phyloP scores from a whole-genome alignment of 2,797 vertebrate species.

The Muscicapa comitata region DNA sequence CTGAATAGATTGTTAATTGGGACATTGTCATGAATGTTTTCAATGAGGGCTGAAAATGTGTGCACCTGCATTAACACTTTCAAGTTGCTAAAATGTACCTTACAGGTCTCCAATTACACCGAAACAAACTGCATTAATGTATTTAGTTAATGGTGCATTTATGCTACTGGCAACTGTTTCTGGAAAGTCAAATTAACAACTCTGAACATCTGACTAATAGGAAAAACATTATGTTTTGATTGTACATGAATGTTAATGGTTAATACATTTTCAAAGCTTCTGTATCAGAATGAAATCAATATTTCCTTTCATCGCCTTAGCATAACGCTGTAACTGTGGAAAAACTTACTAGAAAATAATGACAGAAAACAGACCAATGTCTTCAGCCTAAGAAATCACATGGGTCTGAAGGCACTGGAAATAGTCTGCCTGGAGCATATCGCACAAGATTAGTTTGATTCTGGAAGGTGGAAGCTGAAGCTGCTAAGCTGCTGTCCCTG shows the following conservation, averaged over 20 bases:
- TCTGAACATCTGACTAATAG: not conserved
- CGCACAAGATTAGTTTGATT: not conserved
- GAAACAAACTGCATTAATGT: not conserved
- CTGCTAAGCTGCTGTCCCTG: not conserved
- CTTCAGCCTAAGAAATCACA: not conserved
- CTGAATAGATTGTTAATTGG: not conserved
- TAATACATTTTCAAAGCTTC: not conserved
- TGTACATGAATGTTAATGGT: not conserved
- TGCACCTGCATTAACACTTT: not conserved
- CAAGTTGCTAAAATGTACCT: not conserved
- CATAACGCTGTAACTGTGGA: not conserved
- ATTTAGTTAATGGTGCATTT: conserved; percentile 35
- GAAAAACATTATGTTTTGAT: not conserved
- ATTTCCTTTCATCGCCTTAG: conserved; percentile 12
- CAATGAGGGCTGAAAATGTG: not conserved
- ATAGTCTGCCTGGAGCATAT: not conserved
- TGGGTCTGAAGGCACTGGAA: not conserved
- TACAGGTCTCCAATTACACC: not conserved
- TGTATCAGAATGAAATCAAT: not conserved
- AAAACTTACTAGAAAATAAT: not conserved
- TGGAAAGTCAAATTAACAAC: conserved; percentile 16
- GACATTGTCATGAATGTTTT: not conserved
- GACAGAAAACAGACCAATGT: not conserved
- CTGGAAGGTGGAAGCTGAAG: not conserved
- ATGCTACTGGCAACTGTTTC: not conserved